Base-by-base conservation (phyloP, 2,797 vertebrate genomes). In the Poecilia picta region DNA sequence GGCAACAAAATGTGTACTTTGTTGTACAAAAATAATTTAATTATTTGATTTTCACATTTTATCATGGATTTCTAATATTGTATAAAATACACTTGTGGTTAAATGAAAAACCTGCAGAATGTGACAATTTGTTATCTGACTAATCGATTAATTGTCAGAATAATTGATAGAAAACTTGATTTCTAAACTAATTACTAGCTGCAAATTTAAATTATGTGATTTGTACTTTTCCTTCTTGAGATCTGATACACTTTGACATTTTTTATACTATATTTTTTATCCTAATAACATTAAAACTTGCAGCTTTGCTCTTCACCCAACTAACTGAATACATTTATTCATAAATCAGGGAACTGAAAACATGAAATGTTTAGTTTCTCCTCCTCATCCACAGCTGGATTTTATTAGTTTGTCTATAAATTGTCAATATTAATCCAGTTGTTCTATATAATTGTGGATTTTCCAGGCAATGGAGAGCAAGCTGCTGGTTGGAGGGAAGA, bases 391-490 rank as follows among this genome's bases (percentile, higher is more conserved):
- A 59, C 13, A 2, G 28, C 13, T 31, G 7, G 59, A 64, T 64
- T 64, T 64, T 36, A 64, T 64, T 23, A 5, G 8, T 33, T 12
- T 39, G 64, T 39, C 36, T 20, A 12, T 39, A 68, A 41, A 25
- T 39, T 4, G 25, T 41, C 28, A 16, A 7, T 31, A 16, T 33
- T 20, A 16, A 39, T 68, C 36, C 20, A 68, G 25, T 25, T 68
- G 64, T 41, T 68, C 0, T 41, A 10, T 45, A 1, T 45, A 8
- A 45, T 45, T 16, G 23, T 41, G 11, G 4, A 45, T 79, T 59
- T 79, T 41, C 39, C 87, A 98, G 98, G 97, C 97, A 0, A 98
- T 98, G 97, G 98, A 98, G 94, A 98, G 98, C 95, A 98, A 99
- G 83, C 95, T 98, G 85, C 96, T 99, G 73, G 97, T 98, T 0